Evolutionary conservation across 2,888 invertebrate species (phyloP), one percentile per base, ranked within the genome.

Genomic region (Sialis fuliginosa): DNA sequence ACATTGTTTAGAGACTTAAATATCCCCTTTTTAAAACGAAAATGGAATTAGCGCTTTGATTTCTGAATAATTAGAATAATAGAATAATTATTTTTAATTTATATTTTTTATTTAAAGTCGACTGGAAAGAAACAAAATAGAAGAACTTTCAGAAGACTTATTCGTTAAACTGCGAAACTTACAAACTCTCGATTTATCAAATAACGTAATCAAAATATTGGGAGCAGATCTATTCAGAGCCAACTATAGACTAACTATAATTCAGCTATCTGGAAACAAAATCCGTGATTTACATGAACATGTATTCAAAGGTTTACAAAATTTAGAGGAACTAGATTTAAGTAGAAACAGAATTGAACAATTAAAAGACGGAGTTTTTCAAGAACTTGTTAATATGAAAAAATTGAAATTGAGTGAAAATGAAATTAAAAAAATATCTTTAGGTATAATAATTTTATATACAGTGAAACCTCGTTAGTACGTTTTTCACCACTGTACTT

Each of bases 321-420:
- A 70, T 3, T 60, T 86, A 12, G 73, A 75, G 54, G 79, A 81
- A 57, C 63, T 87, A 48, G 84, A 85, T 63, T 62, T 85, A 13
- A 77, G 79, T 4, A 74, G 72, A 49, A 86, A 86, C 61, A 68
- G 69, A 55, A 66, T 86, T 52, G 70, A 71, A 45, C 65, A 62
- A 10, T 64, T 85, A 42, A 71, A 75, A 49, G 71, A 71, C 40
- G 68, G 68, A 44, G 65, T 75, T 1, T 76, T 82, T 55, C 56
- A 58, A 6, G 67, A 72, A 44, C 61, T 83, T 43, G 64, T 59
- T 45, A 68, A 68, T 33, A 62, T 85, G 35, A 73, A 72, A 55
- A 68, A 74, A 51, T 64, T 86, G 43, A 80, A 81, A 57, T 59
- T 85, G 8, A 77, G 80, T 1, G 77, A 78, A 53, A 87, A 87